phyloP scores from a whole-genome alignment of 2,113 vertebrate species.

The Aleadryas rufinucha region DNA sequence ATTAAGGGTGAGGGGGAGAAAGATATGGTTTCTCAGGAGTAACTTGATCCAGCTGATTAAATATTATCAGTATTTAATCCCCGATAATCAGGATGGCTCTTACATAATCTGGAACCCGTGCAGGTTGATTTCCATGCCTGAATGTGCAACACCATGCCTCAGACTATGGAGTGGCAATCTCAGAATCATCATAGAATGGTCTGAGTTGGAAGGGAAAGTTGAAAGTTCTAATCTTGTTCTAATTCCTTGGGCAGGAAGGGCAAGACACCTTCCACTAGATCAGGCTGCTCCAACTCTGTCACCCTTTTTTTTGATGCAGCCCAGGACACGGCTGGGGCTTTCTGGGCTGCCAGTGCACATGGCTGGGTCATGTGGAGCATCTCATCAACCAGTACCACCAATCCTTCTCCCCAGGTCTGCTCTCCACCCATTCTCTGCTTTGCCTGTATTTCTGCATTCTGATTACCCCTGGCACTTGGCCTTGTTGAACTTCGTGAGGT shows the following conservation, averaged over 20 bases:
- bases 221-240: neutral
- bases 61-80: neutral
- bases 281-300: neutral
- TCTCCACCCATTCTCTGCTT: neutral
- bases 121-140: neutral
- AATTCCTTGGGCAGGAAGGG: neutral
- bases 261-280: neutral
- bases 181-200: neutral
- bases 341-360: no score
- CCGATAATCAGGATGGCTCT: rapidly evolving
- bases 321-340: rapidly evolving
- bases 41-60: rapidly evolving
- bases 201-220: neutral
- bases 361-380: neutral
- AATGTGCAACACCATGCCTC: rapidly evolving
- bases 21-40: neutral
- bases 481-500: neutral
- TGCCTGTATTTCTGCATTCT: neutral
- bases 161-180: neutral
- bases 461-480: no score
- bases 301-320: neutral
- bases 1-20: neutral
- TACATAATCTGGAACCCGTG: neutral
- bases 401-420: neutral
- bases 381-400: neutral